Percentiles rank a stretch among this genome's conserved stretches.
phyloP scores from a whole-genome alignment of 1,140 invertebrate genomes.

The Philopotamus ludificatus region DNA sequence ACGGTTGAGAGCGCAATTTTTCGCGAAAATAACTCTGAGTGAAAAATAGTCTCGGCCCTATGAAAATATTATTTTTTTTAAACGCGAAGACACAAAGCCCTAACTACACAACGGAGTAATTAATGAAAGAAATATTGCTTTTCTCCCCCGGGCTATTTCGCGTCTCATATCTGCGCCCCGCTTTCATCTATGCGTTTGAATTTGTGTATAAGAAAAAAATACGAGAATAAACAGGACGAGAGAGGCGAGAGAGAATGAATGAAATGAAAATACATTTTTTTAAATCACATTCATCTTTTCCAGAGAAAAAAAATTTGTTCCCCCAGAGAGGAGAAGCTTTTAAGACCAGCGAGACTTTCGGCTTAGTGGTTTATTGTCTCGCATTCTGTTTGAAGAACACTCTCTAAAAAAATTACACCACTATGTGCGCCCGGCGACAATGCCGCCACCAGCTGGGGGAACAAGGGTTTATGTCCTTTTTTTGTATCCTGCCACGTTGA shows the following conservation, averaged over 20 bases:
- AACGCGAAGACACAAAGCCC: constrained; percentile 7
- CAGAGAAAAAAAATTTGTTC: constrained; percentile 13
- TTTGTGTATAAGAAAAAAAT: constrained; percentile 19
- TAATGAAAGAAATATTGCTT: constrained; percentile 20
- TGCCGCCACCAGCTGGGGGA: too few species aligned
- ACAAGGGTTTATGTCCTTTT: too few species aligned
- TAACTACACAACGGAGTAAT: constrained; percentile 13
- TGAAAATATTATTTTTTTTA: too few species aligned
- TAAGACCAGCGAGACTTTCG: constrained; percentile 21
- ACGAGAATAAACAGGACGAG: constrained; percentile 26
- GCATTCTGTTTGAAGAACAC: constrained; percentile 28
- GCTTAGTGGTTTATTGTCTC: constrained; percentile 31
- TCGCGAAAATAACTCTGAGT: too few species aligned
- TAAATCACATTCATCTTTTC: constrained; percentile 30
- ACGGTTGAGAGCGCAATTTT: too few species aligned
- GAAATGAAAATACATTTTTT: constrained; percentile 32
- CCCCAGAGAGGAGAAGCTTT: constrained; percentile 23
- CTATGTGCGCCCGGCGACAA: constrained; percentile 12
- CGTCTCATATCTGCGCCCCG: constrained; percentile 7
- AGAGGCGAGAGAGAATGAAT: constrained; percentile 22
- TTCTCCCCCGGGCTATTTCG: constrained; percentile 1
- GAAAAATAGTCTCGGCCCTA: too few species aligned
- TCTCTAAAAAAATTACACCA: constrained; percentile 10
- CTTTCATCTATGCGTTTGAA: constrained; percentile 15
- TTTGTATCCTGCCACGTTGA: too few species aligned